phyloP scores from a whole-genome alignment of 2,113 vertebrate genomes.

The Pelvicachromis taeniatus region DNA sequence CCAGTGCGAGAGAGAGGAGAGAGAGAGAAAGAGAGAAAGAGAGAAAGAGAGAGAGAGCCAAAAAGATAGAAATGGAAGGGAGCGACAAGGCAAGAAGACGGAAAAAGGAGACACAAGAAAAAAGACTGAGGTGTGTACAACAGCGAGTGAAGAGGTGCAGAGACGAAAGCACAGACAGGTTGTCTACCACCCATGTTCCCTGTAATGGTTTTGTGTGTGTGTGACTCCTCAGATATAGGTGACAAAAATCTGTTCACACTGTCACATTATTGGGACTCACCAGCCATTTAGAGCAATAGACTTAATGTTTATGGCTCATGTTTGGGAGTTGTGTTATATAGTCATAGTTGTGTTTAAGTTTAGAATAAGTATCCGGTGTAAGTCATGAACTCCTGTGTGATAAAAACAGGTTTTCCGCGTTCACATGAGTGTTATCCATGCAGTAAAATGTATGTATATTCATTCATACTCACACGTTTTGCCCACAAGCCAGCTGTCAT shows the following conservation, averaged over 20 bases:
- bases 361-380: neutral
- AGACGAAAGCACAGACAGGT: conserved; percentile 24
- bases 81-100: neutral
- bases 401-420: neutral
- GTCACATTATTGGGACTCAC: neutral
- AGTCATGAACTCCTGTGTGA: neutral
- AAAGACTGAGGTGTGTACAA: conserved; percentile 33
- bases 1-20: conserved; percentile 64
- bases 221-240: neutral
- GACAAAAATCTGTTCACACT: neutral
- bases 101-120: neutral
- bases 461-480: neutral
- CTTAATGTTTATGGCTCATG: neutral
- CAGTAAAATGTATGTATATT: neutral
- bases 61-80: conserved; percentile 3
- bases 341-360: neutral
- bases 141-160: conserved; percentile 20
- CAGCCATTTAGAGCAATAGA: neutral
- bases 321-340: neutral
- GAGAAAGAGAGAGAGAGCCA: conserved; percentile 23
- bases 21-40: conserved; percentile 23
- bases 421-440: neutral
- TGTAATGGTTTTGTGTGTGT: neutral
- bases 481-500: neutral
- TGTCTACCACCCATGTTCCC: conserved; percentile 30